phyloP scores from a whole-genome alignment of 2,888 invertebrate species.

The Coenonympha glycerion region DNA sequence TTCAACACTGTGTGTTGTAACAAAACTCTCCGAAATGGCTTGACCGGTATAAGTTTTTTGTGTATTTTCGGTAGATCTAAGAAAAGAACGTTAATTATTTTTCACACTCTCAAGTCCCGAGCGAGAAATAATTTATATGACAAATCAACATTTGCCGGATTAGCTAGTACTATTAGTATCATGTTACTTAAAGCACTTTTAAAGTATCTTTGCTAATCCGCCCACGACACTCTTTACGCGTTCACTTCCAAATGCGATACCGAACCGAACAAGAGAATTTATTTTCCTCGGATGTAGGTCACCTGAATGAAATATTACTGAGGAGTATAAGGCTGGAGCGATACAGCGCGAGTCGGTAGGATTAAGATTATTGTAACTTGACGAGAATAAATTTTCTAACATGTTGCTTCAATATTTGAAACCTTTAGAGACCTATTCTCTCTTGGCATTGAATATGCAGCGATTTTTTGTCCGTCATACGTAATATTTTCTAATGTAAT shows the following conservation, averaged over 20 bases:
- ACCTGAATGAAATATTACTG: conserved; percentile 24
- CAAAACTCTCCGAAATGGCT: too few species aligned
- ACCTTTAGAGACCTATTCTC: neutral
- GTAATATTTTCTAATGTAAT: neutral
- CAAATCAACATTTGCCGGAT: too few species aligned
- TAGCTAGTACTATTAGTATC: neutral
- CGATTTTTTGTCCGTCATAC: neutral
- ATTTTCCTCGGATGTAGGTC: conserved; percentile 22
- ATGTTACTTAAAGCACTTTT: neutral
- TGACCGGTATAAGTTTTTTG: too few species aligned
- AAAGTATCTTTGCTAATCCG: neutral
- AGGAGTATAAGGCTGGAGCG: conserved; percentile 8
- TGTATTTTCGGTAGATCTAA: too few species aligned
- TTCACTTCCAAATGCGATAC: conserved; percentile 2
- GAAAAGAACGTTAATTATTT: too few species aligned
- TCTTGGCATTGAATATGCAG: too few species aligned
- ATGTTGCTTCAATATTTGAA: conserved; percentile 8
- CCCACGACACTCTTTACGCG: conserved; percentile 3
- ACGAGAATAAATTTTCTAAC: conserved; percentile 1
- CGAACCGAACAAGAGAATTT: conserved; percentile 22
- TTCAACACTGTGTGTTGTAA: too few species aligned
- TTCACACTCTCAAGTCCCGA: too few species aligned
- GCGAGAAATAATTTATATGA: too few species aligned
- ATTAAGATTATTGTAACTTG: conserved; percentile 13
- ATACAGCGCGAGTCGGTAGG: conserved; percentile 10